phyloP scores from a whole-genome alignment of 2,888 invertebrate genomes.

The Diabrotica balteata region DNA sequence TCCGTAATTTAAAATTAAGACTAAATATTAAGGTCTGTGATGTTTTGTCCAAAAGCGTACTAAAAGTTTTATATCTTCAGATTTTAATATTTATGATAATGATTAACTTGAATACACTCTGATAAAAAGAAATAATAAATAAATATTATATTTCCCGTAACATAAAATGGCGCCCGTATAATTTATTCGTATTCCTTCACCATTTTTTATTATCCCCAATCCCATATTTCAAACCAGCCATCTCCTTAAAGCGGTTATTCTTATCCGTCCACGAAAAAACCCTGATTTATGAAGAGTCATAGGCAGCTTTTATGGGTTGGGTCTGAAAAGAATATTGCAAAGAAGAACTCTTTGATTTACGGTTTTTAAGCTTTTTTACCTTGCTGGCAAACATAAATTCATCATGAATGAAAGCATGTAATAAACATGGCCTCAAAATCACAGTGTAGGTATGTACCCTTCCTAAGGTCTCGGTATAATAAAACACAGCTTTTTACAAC shows the following conservation, averaged over 20 bases:
- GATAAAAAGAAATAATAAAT: no score
- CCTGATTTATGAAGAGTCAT: constrained; percentile 25
- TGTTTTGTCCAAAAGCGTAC: no score
- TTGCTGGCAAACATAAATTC: constrained; percentile 44
- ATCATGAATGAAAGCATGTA: constrained; percentile 41
- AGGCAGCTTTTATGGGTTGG: constrained; percentile 21
- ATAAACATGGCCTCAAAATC: constrained; percentile 34
- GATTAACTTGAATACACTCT: no score
- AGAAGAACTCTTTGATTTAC: constrained; percentile 40
- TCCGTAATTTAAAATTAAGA: no score
- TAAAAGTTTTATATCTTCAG: no score
- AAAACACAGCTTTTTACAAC: constrained; percentile 21
- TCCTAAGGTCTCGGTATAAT: constrained; percentile 1
- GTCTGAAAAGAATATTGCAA: constrained; percentile 27
- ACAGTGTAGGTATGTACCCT: constrained; percentile 14
- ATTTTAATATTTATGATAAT: no score
- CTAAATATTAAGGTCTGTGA: no score
- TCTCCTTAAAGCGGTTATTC: constrained; percentile 9
- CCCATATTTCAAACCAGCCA: constrained; percentile 17
- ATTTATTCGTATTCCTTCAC: not conserved
- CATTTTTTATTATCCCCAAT: not conserved
- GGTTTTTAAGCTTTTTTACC: constrained; percentile 41
- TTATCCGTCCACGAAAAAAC: constrained; percentile 23
- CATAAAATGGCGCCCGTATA: constrained; percentile 7
- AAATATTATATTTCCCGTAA: no score